Base-by-base conservation (phyloP, 2,113 vertebrate species). In the Diadophis punctatus region DNA sequence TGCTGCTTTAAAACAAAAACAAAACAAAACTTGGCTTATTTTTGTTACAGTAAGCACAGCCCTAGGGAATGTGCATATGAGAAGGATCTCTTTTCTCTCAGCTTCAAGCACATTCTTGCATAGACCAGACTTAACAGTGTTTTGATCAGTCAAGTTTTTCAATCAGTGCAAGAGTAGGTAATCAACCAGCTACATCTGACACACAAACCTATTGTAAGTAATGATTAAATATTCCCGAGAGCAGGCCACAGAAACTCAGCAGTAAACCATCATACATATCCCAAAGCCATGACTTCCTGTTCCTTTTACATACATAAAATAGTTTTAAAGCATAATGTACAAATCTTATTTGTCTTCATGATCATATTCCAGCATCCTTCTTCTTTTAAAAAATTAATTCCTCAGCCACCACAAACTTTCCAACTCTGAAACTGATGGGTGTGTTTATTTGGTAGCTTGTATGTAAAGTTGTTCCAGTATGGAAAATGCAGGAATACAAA, bases 21-120 rank as follows among this genome's bases (percentile, higher is more conserved):
- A 16, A n/a, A 88, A 63, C 5, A 52, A 49, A 52, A 43, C 10
- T 63, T 63, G 22, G 1, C 56, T 85, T 55, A 25, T 34, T 93
- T 49, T 55, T 43, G 0, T 68, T n/a, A 68, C 0, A 0, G 12
- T 6, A 20, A 3, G n/a, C 22, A 23, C 46, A 84, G 22, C 27
- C 14, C 0, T 0, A 46, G 0, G 0, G 46, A 14, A 14, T 48
- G 3, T 0, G 3, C 10, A 12, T 51, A 3, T 63, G 7, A 86
- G 9, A 84, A 68, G 3, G 9, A 63, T 48, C 46, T 53, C 11
- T 23, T 91, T 25, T 51, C 23, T 46, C 25, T 60, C 46, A 22
- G n/a, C 52, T 43, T 85, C 63, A 92, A 52, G 3, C 68, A 86
- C 87, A 51, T 58, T 22, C 46, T 22, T 90, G 34, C 7, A 27